Base-by-base conservation (phyloP, 2,797 vertebrate species). In the Hippoglossus hippoglossus region DNA sequence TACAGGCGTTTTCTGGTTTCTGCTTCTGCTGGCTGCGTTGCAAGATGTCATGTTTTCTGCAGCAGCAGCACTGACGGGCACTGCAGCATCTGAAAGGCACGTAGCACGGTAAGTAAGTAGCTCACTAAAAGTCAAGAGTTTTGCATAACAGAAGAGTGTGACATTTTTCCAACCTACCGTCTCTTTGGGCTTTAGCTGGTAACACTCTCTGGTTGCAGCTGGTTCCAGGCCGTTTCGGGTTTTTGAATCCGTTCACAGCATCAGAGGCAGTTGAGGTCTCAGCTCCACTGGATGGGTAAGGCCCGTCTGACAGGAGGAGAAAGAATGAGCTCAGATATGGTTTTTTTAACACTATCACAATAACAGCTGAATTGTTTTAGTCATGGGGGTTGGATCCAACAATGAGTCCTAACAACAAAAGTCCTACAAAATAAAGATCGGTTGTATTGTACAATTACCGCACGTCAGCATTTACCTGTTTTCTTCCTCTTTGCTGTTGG, bases 401-500 rank as follows among this genome's bases (percentile, higher is more conserved):
- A 1, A 39, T 44, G 15, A 1, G 28, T 31, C 28, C 28, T 31
- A 31, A 31, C 28, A 31, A 31, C 28, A 31, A 8, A 44, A 21
- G 6, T 36, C 26, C 34, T 41, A n/a, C 13, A 69, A 25, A 63
- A 69, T 8, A 22, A 31, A 28, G 52, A 39, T 1, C 25, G n/a
- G 47, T 11, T 49, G 18, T n/a, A 7, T 5, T 65, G 46, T 6
- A 24, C 8, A 11, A 51, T 49, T 4, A 19, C 9, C 36, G 6
- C 6, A 28, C 5, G 1, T 49, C 1, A 25, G 11, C 58, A 68
- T 56, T 80, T 85, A 93, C 91, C 91, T 0, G 49, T 72, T 76
- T 82, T 91, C 53, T 77, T 87, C 71, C 56, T 91, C 71, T 91
- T 93, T 41, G 82, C 62, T 8, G 57, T 1, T 6, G 73, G 75